These are phyloP conservation scores for Pollenia labialis DNA, from an alignment of 2,888 invertebrate species.

Conservation along the genomic window DNA sequence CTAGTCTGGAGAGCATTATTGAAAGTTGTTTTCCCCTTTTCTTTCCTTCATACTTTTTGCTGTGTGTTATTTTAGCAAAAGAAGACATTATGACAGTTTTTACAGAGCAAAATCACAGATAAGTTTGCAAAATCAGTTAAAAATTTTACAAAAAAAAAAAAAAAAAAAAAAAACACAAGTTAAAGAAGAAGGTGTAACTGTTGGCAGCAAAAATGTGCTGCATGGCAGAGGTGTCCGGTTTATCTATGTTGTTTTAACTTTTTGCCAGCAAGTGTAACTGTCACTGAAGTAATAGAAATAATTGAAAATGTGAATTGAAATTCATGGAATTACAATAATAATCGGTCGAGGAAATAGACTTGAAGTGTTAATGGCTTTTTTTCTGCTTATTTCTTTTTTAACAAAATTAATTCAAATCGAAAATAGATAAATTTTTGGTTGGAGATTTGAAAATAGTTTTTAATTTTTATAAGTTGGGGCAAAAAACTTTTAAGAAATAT, in stretches of 20 bases:
- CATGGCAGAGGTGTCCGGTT: conserved; percentile 62
- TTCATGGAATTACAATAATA: conserved; percentile 64
- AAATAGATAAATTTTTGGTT: conserved; percentile 11
- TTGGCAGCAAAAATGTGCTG: conserved; percentile 48
- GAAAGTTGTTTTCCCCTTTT: conserved; percentile 74
- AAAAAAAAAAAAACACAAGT: conserved; percentile 1
- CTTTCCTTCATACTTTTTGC: not conserved
- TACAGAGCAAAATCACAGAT: conserved; percentile 54
- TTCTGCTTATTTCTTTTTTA: not conserved
- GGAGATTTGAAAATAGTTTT: not conserved
- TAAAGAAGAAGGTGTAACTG: conserved; percentile 46
- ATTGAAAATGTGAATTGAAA: conserved; percentile 48
- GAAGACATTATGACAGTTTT: conserved; percentile 71
- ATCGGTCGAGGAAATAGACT: conserved; percentile 64
- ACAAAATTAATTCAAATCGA: conserved; percentile 21
- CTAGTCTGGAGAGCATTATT: conserved; percentile 80
- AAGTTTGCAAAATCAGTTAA: conserved; percentile 68
- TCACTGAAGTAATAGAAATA: conserved; percentile 39
- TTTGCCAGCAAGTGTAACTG: conserved; percentile 56
- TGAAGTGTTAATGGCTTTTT: conserved; percentile 59
- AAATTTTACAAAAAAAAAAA: conserved; percentile 19
- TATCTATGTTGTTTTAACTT: conserved; percentile 62
- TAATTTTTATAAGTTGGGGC: too few relatives aligned
- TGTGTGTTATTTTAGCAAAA: conserved; percentile 33
- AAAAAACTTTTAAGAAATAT: too few relatives aligned